These are phyloP conservation scores for Antechinus flavipes DNA, from an alignment of 2,113 vertebrate genomes.

Conservation along the genomic window DNA sequence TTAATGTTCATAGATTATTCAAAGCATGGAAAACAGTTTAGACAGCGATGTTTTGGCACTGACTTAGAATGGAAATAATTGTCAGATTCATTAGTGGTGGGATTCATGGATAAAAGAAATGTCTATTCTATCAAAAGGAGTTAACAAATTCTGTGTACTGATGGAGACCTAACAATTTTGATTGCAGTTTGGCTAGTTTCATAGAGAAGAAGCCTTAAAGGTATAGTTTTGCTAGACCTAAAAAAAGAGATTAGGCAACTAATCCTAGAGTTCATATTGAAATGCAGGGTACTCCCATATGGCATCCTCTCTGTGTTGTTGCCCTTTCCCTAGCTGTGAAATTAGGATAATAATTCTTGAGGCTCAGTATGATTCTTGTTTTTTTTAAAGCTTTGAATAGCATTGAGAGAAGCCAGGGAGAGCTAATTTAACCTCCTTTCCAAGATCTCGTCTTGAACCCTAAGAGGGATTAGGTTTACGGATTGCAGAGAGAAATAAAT, in stretches of 20 bases:
- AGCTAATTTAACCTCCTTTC: not conserved
- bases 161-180: not conserved
- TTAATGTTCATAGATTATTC: not conserved
- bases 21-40: not conserved
- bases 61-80: constrained; percentile 13
- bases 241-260: not conserved
- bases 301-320: not conserved
- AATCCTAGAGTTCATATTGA: not conserved
- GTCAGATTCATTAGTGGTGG: not conserved
- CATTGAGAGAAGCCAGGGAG: not conserved
- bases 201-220: not conserved
- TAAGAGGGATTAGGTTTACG: not conserved
- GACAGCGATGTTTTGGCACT: constrained; percentile 12
- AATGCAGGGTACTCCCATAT: not conserved
- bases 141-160: not conserved
- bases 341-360: not conserved
- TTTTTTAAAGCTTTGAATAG: not conserved
- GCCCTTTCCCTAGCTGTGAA: not conserved
- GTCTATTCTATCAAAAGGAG: not conserved
- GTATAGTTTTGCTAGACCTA: not conserved
- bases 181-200: not conserved
- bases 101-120: constrained; percentile 1
- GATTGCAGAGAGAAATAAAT: not conserved
- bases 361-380: not conserved
- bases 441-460: not conserved